These are phyloP conservation scores for Ornithoptera priamus DNA, from an alignment of 2,888 invertebrate genomes.

Conservation along the genomic window DNA sequence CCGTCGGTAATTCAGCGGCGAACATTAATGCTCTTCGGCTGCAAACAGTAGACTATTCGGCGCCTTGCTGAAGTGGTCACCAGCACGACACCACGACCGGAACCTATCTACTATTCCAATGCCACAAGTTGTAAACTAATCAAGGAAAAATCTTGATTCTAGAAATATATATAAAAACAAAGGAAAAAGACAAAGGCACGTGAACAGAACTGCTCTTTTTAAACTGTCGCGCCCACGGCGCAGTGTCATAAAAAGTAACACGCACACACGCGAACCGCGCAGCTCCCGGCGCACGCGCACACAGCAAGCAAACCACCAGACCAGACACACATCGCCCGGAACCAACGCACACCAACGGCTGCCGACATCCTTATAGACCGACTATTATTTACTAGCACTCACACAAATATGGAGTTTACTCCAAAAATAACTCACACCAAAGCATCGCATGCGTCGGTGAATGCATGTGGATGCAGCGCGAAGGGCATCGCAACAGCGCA, in stretches of 20 bases:
- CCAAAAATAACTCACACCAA: conserved; percentile 51
- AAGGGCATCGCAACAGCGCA: conserved; percentile 32
- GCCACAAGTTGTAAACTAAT: no score
- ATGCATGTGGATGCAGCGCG: conserved; percentile 55
- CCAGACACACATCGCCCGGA: neutral
- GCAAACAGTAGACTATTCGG: no score
- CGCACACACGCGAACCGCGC: conserved; percentile 8
- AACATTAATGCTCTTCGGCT: no score
- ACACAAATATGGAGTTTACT: conserved; percentile 51
- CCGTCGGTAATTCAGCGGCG: no score
- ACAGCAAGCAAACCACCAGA: conserved; percentile 22
- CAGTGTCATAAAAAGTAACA: conserved; percentile 34
- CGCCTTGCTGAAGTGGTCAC: no score
- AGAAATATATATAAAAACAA: conserved; percentile 16
- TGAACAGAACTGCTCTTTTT: conserved; percentile 34
- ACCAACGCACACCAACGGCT: conserved; percentile 34
- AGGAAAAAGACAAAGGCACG: conserved; percentile 32
- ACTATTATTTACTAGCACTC: conserved; percentile 39
- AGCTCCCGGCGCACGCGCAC: neutral
- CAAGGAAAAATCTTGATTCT: neutral
- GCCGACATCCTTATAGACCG: conserved; percentile 40
- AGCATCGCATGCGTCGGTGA: conserved; percentile 29
- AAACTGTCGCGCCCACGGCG: conserved; percentile 37
- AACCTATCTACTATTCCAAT: no score
- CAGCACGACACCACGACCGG: no score